Percentiles rank a stretch among this genome's conserved stretches.
Evolutionary conservation across 2,797 vertebrate genomes (phyloP).

Genomic region (Microcaecilia unicolor): DNA sequence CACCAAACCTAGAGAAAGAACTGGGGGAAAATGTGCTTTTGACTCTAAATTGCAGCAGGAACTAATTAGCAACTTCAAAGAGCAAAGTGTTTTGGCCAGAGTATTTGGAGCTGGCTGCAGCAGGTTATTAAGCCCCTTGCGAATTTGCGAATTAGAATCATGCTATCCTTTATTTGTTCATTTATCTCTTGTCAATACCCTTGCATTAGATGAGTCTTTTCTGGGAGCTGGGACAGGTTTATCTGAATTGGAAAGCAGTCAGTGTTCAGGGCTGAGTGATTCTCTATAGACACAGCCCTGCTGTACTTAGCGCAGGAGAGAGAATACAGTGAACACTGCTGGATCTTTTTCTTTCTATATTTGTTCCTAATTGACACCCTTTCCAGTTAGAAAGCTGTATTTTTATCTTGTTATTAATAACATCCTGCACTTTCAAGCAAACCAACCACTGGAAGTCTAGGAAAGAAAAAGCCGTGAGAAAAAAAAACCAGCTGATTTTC

Average conservation of each 20-base stretch:
- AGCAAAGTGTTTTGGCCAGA: conserved; percentile 15
- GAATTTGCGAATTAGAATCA: conserved; percentile 16
- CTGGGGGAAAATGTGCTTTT: conserved; percentile 3
- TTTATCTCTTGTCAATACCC: not conserved
- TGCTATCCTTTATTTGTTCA: conserved; percentile 15
- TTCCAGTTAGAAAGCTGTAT: too few relatives aligned
- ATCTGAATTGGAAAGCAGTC: too few relatives aligned
- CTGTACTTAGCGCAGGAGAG: too few relatives aligned
- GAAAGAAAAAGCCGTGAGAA: too few relatives aligned
- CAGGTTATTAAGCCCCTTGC: conserved; percentile 16
- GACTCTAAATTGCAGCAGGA: conserved; percentile 19
- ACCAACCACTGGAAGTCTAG: too few relatives aligned
- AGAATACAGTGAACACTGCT: too few relatives aligned
- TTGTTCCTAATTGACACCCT: too few relatives aligned
- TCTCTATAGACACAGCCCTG: too few relatives aligned
- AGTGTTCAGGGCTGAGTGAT: too few relatives aligned
- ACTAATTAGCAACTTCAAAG: conserved; percentile 30
- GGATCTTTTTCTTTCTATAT: too few relatives aligned
- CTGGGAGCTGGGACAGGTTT: not conserved
- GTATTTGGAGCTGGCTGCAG: not conserved
- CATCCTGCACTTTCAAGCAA: too few relatives aligned
- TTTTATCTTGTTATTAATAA: too few relatives aligned
- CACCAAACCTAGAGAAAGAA: conserved; percentile 2
- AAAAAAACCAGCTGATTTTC: conserved; percentile 19
- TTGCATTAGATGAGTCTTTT: not conserved